Conservation (phyloP, 2,888 invertebrate species). For the Nycteola revayana region DNA sequence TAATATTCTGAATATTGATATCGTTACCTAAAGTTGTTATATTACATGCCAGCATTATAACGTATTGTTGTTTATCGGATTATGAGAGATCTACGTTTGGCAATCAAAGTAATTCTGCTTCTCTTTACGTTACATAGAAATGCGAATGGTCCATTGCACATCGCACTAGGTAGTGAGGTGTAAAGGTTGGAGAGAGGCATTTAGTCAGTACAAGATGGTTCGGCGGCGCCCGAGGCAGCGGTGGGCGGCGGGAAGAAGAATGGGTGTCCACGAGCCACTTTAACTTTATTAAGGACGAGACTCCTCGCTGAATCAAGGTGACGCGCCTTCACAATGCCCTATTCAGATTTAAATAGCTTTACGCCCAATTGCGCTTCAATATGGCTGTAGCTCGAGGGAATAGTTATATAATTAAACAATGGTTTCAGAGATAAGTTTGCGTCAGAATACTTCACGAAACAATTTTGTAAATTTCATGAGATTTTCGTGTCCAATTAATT, state of each 20-base stretch:
- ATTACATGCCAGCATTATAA: too few species aligned
- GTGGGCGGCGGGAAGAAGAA: constrained; percentile 46
- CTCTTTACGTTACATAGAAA: constrained; percentile 37
- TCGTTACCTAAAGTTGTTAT: too few species aligned
- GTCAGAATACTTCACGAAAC: constrained; percentile 37
- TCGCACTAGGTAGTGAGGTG: constrained; percentile 44
- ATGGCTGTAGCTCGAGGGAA: constrained; percentile 63
- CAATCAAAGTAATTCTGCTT: constrained; percentile 34
- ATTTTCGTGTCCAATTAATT: constrained; percentile 27
- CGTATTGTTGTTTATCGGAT: constrained; percentile 13
- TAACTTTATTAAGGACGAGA: constrained; percentile 75
- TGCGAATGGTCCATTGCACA: constrained; percentile 43
- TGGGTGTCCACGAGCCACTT: constrained; percentile 60
- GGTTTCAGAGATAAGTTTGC: constrained; percentile 55
- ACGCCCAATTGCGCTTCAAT: constrained; percentile 80
- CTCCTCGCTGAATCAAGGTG: constrained; percentile 75
- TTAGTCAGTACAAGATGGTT: constrained; percentile 60
- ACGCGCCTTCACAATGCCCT: constrained; percentile 77
- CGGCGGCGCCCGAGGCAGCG: constrained; percentile 47
- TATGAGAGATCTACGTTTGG: constrained; percentile 19
- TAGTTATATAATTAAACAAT: constrained; percentile 78
- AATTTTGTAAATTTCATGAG: constrained; percentile 34
- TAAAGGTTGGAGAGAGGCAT: constrained; percentile 49
- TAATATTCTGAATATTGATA: too few species aligned
- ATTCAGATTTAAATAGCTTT: constrained; percentile 82